Evolutionary conservation across 2,888 invertebrate species (phyloP).

Genomic region (Sminthurides aquaticus): DNA sequence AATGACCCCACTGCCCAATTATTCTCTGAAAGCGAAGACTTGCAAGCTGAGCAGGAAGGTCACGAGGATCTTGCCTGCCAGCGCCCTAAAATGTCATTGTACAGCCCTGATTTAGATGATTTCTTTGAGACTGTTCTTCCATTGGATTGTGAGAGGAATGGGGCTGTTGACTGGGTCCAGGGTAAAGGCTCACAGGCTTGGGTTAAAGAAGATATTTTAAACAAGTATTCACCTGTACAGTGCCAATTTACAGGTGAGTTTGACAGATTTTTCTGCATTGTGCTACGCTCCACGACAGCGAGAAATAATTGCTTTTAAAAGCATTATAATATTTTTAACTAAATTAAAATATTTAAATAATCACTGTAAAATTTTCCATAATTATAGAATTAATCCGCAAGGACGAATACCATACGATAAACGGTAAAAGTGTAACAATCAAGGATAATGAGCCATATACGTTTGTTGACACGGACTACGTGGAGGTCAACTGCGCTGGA

Average conservation of each 20-base stretch:
- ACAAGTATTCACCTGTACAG: constrained; percentile 47
- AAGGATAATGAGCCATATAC: constrained; percentile 7
- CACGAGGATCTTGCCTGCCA: constrained; percentile 8
- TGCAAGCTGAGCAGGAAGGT: background rate
- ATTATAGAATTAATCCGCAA: constrained; percentile 13
- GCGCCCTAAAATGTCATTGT: constrained; percentile 56
- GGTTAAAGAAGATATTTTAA: constrained; percentile 51
- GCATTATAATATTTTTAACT: too few species aligned
- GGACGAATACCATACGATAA: constrained; percentile 16
- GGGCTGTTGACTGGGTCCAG: constrained; percentile 64
- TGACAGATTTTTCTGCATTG: too few species aligned
- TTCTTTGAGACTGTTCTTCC: constrained; percentile 59
- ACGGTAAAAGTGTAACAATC: constrained; percentile 1
- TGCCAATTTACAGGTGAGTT: constrained; percentile 53
- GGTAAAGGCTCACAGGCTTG: constrained; percentile 59
- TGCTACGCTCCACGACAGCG: constrained; percentile 37
- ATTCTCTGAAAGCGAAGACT: background rate
- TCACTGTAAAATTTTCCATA: constrained; percentile 47
- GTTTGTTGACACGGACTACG: constrained; percentile 17
- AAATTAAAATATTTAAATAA: constrained; percentile 58
- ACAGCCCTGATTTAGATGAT: constrained; percentile 64
- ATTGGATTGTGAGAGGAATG: constrained; percentile 55
- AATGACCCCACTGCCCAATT: background rate
- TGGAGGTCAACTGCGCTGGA: background rate
- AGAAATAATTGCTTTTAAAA: too few species aligned